Evolutionary conservation across 2,113 vertebrate species (phyloP).

Genomic region (Agapornis roseicollis): DNA sequence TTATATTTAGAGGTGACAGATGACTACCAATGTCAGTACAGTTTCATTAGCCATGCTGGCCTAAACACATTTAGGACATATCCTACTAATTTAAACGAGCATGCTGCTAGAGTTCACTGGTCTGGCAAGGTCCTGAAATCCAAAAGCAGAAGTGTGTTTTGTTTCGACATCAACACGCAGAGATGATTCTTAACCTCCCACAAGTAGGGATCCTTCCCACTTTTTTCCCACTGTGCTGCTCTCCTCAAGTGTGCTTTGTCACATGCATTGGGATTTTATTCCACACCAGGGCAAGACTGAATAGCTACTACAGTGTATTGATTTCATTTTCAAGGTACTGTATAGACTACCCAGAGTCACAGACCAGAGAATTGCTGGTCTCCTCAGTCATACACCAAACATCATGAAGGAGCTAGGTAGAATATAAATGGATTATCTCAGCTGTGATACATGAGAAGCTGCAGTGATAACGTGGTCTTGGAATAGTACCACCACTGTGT

Average conservation of each 20-base stretch:
- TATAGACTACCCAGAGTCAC: not conserved
- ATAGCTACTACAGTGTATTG: not conserved
- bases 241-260: fast-evolving
- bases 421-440: not conserved
- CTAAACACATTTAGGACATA: not conserved
- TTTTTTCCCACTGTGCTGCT: not conserved
- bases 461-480: fast-evolving
- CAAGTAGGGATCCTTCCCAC: not conserved
- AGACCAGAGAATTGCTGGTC: not conserved
- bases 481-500: not conserved
- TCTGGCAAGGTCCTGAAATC: not conserved
- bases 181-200: not conserved
- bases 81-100: not conserved
- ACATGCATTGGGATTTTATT: not conserved
- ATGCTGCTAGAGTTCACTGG: not conserved
- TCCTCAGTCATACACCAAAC: fast-evolving
- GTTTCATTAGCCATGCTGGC: not conserved
- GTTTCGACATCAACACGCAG: not conserved
- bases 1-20: not conserved
- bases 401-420: fast-evolving
- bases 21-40: not conserved
- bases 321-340: not conserved
- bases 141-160: not conserved
- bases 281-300: not conserved
- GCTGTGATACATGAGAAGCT: not conserved